phyloP scores from a whole-genome alignment of 2,797 vertebrate genomes.

The Astyanax mexicanus region DNA sequence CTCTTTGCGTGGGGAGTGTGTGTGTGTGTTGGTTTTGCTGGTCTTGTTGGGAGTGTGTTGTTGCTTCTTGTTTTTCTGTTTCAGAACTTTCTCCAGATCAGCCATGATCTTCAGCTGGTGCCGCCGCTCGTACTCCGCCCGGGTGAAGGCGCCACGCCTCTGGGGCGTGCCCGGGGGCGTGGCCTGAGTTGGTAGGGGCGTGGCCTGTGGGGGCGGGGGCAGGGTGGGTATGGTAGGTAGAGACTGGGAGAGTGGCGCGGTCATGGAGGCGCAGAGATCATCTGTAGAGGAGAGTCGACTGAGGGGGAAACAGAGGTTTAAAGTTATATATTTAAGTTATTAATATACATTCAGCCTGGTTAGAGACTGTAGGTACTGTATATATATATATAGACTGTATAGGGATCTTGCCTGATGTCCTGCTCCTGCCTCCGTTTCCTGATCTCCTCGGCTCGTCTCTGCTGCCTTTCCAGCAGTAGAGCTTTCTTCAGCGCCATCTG shows the following conservation, averaged over 20 bases:
- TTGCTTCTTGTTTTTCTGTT: conserved; percentile 72
- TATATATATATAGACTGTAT: too few species aligned
- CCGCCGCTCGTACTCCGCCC: conserved; percentile 81
- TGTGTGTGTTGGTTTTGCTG: too few species aligned
- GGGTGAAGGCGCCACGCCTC: conserved; percentile 84
- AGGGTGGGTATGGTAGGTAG: conserved; percentile 56
- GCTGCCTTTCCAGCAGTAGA: conserved; percentile 84
- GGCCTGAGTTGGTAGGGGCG: conserved; percentile 61
- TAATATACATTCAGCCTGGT: too few species aligned
- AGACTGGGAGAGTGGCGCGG: conserved; percentile 65
- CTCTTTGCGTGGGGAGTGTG: conserved; percentile 47
- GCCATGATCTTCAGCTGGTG: conserved; percentile 90
- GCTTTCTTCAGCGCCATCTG: conserved; percentile 89
- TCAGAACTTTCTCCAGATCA: conserved; percentile 87
- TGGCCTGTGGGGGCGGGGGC: conserved; percentile 55
- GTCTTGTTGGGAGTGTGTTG: conserved; percentile 7
- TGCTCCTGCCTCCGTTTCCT: conserved; percentile 81
- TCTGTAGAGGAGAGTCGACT: conserved; percentile 63
- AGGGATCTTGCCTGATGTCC: conserved; percentile 79
- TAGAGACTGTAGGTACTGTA: too few species aligned
- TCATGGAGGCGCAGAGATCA: conserved; percentile 53
- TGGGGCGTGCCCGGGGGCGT: conserved; percentile 75
- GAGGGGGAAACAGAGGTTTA: background rate
- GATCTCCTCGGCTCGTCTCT: conserved; percentile 84
- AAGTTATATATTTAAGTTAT: too few species aligned